Evolutionary conservation across 2,888 invertebrate species (phyloP), one percentile per base, ranked within the genome.

Genomic region (Allygus modestus): DNA sequence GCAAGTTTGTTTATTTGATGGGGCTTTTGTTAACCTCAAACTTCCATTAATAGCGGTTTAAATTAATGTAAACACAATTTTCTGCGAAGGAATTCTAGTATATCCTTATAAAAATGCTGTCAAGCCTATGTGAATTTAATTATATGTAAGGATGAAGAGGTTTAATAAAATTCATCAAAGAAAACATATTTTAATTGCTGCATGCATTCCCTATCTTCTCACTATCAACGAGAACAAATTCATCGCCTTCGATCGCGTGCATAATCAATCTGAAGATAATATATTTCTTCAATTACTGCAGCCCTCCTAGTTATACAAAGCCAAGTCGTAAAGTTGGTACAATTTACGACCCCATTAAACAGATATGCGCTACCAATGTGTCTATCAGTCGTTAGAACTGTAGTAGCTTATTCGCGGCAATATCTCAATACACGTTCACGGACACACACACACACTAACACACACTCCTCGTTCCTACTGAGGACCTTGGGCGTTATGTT

Each of bases 391-490:
- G 37, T 37, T 37, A 9, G 58, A 58, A 4, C 58, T 58, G 58
- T 23, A 23, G 58, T 58, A 58, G 9, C 58, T 58, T 58, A 23
- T 58, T 58, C 20, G 5, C 58, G 20, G 58, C 20, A 58, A 58
- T 58, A 58, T 58, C 58, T 58, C 58, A 58, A 58, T 58, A 23
- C 58, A 23, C 23, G 23, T 58, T 58, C 58, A 58, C 58, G 23
- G 23, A 23, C 4, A 58, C 58, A 58, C 58, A 58, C 58, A 23
- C 58, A 58, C 58, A 58, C 23, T 4, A 7, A 9, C 58, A 12
- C 9, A 23, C 23, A 58, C 51, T n/a, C n/a, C n/a, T n/a, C n/a
- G n/a, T n/a, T 51, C 58, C 23, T 23, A 23, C 58, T 23, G 23
- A 23, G 58, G 58, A 23, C 58, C 58, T 58, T 58, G 58, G 58